These are phyloP conservation scores for Aphidoletes aphidimyza DNA, from an alignment of 2,888 invertebrate genomes.

Conservation along the genomic window DNA sequence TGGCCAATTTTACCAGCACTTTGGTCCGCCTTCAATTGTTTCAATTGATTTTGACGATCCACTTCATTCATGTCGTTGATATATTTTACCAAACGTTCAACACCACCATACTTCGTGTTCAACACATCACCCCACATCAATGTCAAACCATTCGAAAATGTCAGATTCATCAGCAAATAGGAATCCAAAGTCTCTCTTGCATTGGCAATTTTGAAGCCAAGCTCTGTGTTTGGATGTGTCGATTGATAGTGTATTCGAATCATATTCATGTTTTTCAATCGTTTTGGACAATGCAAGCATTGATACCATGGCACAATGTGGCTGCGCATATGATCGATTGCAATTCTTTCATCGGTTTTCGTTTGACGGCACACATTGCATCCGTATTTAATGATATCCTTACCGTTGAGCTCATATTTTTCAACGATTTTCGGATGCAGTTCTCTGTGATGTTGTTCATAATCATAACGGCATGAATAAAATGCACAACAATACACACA, in stretches of 20 bases:
- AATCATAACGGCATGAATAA: slow-evolving; percentile 1
- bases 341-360: not conserved
- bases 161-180: not conserved
- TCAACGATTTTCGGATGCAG: not conserved
- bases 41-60: not conserved
- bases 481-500: not conserved
- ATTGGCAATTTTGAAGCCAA: not conserved
- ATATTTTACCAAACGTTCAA: not conserved
- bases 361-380: not conserved
- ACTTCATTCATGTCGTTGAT: slow-evolving; percentile 24
- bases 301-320: not conserved
- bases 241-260: not conserved
- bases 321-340: not conserved
- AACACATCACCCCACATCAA: not conserved
- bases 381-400: slow-evolving; percentile 8
- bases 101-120: not conserved
- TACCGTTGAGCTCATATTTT: not conserved
- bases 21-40: not conserved
- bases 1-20: not conserved
- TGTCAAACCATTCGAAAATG: not conserved
- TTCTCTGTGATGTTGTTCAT: not conserved
- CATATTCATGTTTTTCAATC: not conserved
- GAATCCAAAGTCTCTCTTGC: not conserved
- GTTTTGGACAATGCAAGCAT: slow-evolving; percentile 14
- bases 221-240: not conserved